Percentiles rank a stretch among this genome's conserved stretches.
Evolutionary conservation across 2,113 vertebrate genomes (phyloP).

Genomic region (Phaethon lepturus): DNA sequence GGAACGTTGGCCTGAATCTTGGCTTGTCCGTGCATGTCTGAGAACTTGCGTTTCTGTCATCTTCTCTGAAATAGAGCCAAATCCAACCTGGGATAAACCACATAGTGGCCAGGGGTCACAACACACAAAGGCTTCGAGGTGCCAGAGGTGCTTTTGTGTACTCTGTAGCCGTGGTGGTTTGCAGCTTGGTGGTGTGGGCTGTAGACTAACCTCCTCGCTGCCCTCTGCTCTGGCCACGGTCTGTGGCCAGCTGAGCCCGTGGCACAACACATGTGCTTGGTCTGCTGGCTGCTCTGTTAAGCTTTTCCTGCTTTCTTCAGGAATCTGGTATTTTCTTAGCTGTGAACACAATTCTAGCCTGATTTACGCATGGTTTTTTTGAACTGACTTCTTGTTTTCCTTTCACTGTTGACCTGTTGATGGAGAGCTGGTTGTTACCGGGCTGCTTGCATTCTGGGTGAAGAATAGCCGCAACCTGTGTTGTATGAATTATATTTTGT

Average conservation of each 20-base stretch:
- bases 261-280: neutral
- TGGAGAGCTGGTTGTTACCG: neutral
- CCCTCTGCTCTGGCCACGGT: neutral
- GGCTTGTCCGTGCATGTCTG: neutral
- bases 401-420: neutral
- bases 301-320: neutral
- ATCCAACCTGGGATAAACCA: neutral
- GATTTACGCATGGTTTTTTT: neutral
- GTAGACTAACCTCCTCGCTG: neutral
- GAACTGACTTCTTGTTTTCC: neutral
- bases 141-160: neutral
- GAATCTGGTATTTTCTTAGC: neutral
- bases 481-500: neutral
- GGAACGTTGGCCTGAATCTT: neutral
- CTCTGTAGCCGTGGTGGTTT: fast-evolving
- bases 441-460: neutral
- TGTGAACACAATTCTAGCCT: neutral
- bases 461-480: neutral
- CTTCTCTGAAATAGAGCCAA: neutral
- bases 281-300: neutral
- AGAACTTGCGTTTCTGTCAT: neutral
- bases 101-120: neutral
- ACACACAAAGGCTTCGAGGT: neutral
- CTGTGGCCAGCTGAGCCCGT: neutral
- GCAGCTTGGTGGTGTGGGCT: neutral